These are phyloP conservation scores for Apamea anceps DNA, from an alignment of 2,888 invertebrate genomes.

Conservation along the genomic window DNA sequence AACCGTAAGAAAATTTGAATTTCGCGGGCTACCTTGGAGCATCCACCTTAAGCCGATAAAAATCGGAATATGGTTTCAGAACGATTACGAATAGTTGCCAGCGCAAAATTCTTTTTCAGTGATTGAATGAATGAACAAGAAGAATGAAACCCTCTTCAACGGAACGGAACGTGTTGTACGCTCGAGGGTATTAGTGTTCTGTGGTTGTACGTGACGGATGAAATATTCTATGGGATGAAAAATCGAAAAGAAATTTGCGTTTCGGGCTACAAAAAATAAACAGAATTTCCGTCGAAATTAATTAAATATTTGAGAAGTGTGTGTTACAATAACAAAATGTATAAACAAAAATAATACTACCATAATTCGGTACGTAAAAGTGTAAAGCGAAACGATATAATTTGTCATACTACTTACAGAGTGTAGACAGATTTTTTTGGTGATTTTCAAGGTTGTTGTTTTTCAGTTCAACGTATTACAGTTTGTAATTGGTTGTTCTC, in stretches of 20 bases:
- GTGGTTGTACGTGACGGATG: slow-evolving; percentile 66
- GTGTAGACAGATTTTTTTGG: slow-evolving; percentile 76
- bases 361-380: slow-evolving; percentile 78
- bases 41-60: not conserved
- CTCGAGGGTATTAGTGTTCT: no score
- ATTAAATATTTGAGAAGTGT: slow-evolving; percentile 56
- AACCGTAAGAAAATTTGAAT: no score
- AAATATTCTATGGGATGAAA: slow-evolving; percentile 53
- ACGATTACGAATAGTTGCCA: slow-evolving; percentile 41
- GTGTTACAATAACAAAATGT: slow-evolving; percentile 65
- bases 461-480: slow-evolving; percentile 77
- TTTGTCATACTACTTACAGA: slow-evolving; percentile 68
- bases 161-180: slow-evolving; percentile 73
- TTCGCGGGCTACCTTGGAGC: no score
- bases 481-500: slow-evolving; percentile 80
- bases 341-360: slow-evolving; percentile 62
- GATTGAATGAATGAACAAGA: not conserved
- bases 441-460: slow-evolving; percentile 87
- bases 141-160: not conserved
- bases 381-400: slow-evolving; percentile 64
- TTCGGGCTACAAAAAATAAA: slow-evolving; percentile 55
- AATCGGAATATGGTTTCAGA: slow-evolving; percentile 7
- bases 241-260: slow-evolving; percentile 66
- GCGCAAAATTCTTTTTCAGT: slow-evolving; percentile 16
- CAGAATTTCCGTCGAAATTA: slow-evolving; percentile 38